Percentiles rank a stretch among this genome's conserved stretches.
Evolutionary conservation across 2,797 vertebrate species (phyloP).

Genomic region (Alfaro cultratus): DNA sequence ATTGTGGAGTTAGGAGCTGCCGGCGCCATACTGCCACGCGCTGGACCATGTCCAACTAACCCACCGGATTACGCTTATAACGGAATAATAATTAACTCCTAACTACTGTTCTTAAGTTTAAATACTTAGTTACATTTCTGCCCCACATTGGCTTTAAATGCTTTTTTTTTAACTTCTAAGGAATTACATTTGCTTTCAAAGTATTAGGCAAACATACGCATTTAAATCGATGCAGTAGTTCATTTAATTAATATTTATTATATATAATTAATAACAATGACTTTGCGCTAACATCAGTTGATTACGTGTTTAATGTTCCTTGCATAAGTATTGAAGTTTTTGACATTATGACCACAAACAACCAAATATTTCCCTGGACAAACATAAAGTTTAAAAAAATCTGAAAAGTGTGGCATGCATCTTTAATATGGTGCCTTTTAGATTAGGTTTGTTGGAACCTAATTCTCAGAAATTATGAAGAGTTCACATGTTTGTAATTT

Average conservation of each 20-base stretch:
- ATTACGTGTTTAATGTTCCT: background rate
- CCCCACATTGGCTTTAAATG: background rate
- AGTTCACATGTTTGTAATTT: background rate
- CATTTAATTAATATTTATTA: background rate
- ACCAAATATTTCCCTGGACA: background rate
- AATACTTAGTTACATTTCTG: background rate
- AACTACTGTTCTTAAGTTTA: background rate
- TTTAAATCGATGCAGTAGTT: background rate
- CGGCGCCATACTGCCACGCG: slow-evolving; percentile 3
- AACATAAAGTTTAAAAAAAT: background rate
- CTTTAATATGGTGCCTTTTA: background rate
- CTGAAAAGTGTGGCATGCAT: background rate
- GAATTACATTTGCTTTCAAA: background rate
- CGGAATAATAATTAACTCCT: background rate
- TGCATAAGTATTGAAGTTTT: background rate
- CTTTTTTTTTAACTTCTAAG: background rate
- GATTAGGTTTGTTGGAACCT: background rate
- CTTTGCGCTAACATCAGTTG: background rate
- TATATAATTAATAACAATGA: background rate
- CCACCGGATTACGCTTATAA: background rate
- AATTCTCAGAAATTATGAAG: background rate
- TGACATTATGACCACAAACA: background rate
- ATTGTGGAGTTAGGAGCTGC: background rate
- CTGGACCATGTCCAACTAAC: background rate
- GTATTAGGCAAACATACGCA: background rate